Percentiles rank a stretch among this genome's conserved stretches.
Conservation (phyloP, 1,140 invertebrate species). For the Eciton burchellii region DNA sequence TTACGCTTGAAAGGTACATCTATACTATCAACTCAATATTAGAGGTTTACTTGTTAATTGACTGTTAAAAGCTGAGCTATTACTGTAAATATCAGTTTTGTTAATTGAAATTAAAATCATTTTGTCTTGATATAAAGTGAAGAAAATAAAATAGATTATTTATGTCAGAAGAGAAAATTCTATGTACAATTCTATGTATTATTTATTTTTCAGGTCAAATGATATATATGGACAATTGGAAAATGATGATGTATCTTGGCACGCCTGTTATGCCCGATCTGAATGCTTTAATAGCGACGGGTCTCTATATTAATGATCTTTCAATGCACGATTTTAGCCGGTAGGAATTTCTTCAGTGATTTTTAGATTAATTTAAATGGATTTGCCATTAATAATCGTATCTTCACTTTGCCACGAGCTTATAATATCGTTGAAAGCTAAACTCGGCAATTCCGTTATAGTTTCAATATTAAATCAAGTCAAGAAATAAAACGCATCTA, state of each 20-base stretch:
- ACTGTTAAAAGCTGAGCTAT: not conserved
- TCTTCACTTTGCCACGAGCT: too few species aligned
- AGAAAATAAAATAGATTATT: not conserved
- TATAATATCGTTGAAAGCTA: not conserved
- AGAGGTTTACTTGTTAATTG: not conserved
- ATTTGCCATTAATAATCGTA: not conserved
- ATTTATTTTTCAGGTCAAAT: conserved; percentile 92
- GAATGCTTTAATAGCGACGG: conserved; percentile 94
- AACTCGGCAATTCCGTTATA: not conserved
- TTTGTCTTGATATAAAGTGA: not conserved
- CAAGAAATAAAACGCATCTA: not conserved
- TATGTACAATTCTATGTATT: too few species aligned
- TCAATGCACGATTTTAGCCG: conserved; percentile 99
- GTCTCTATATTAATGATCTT: conserved; percentile 98
- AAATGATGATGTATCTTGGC: conserved; percentile 97
- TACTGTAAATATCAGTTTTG: not conserved
- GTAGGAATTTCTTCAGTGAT: conserved; percentile 82
- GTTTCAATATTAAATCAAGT: not conserved
- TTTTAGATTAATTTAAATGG: not conserved
- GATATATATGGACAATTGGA: conserved; percentile 99
- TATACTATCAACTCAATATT: not conserved
- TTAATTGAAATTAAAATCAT: not conserved
- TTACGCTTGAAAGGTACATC: conserved; percentile 92
- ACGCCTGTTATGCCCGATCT: conserved; percentile 98
- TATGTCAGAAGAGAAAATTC: conserved; percentile 1